Evolutionary conservation across 2,888 invertebrate genomes (phyloP).

Genomic region (Entomobrya proxima): DNA sequence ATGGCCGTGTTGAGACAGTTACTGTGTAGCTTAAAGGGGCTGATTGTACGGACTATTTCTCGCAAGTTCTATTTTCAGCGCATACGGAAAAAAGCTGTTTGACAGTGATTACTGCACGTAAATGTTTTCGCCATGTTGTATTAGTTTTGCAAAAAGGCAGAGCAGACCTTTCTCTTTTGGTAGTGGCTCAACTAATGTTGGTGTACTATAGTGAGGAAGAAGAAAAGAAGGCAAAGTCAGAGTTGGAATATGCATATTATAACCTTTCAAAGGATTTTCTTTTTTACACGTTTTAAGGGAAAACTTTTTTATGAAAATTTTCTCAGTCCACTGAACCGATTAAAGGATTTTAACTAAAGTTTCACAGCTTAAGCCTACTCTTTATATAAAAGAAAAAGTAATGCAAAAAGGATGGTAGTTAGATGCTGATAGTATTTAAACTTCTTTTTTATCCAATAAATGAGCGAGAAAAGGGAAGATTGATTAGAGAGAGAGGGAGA

Average conservation of each 20-base stretch:
- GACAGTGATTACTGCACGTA: slow-evolving; percentile 55
- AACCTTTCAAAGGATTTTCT: slow-evolving; percentile 45
- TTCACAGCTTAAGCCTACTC: neutral
- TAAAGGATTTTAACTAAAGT: slow-evolving; percentile 54
- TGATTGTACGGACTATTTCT: neutral
- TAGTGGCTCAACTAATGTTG: neutral
- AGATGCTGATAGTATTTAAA: slow-evolving; percentile 44
- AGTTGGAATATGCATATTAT: neutral
- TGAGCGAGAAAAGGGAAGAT: slow-evolving; percentile 47
- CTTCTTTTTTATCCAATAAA: slow-evolving; percentile 50
- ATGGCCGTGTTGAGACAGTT: neutral
- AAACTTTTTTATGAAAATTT: slow-evolving; percentile 59
- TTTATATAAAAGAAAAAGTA: neutral
- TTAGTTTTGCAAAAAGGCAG: neutral
- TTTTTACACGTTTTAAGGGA: slow-evolving; percentile 42
- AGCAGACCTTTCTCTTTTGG: neutral
- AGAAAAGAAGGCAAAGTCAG: neutral
- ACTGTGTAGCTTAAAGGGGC: neutral
- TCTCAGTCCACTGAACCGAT: slow-evolving; percentile 59
- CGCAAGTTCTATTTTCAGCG: neutral
- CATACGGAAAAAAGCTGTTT: slow-evolving; percentile 19
- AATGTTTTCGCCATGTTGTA: slow-evolving; percentile 38
- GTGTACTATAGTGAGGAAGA: neutral
- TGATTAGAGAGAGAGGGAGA: slow-evolving; percentile 40
- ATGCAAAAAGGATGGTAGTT: neutral